Evolutionary conservation across 2,888 invertebrate genomes (phyloP), one percentile per base, ranked within the genome.

Genomic region (Ceriagrion tenellum): DNA sequence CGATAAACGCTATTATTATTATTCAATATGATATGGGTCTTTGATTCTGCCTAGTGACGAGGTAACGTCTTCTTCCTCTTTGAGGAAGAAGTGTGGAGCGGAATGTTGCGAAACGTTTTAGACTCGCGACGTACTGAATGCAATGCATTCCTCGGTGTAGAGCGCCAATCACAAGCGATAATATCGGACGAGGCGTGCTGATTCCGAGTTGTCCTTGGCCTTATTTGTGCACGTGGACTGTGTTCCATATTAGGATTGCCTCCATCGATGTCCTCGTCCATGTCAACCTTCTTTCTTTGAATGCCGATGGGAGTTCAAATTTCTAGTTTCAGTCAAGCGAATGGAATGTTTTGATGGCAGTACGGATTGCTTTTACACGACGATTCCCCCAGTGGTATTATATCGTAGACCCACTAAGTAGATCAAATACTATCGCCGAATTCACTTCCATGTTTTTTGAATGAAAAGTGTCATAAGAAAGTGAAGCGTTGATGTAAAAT

Each of bases 141-240:
- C 69, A 26, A 26, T n/a, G 69, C 69, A 69, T 69, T 69, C 69
- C 69, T 69, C 69, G 23, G 69, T 69, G 26, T 26, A 69, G 69
- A 69, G 26, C 69, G 69, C 69, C 18, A 26, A 69, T 69, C 69
- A 26, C 69, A 69, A 26, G 69, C 69, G 69, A 69, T 69, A 3
- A 69, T 69, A 69, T 69, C 10, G 26, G 18, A 12, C 69, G 4
- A 69, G 23, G 69, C 69, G 69, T 26, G 69, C 69, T 26, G 69
- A 69, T 69, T 69, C 69, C 69, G 69, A 69, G n/a, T 26, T 69
- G 69, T n/a, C 69, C 69, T 69, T 69, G 69, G 69, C 69, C 69
- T 69, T 69, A 69, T 69, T 69, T 69, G 69, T 26, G 26, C 69
- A 69, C 69, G 69, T 69, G 69, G 69, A 1, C 69, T 26, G 26